These are phyloP conservation scores for Zaprionus tsacasi DNA, from an alignment of 1,140 invertebrate genomes.

Conservation along the genomic window DNA sequence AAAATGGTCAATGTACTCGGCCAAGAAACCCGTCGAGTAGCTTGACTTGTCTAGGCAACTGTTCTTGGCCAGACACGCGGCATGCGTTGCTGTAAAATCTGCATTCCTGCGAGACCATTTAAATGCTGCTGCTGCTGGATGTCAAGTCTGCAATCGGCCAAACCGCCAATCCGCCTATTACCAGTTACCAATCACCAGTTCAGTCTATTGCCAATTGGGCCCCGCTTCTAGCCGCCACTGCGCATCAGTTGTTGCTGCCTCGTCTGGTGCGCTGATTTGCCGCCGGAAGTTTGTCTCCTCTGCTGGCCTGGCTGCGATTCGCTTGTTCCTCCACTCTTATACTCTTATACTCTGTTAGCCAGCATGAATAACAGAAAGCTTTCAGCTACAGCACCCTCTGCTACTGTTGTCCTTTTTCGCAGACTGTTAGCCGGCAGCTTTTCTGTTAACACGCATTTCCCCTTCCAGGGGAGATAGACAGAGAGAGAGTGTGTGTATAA, in stretches of 20 bases:
- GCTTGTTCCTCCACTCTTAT: constrained; percentile 32
- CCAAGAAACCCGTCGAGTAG: constrained; percentile 44
- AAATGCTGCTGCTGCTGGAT: constrained; percentile 55
- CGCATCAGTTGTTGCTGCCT: constrained; percentile 60
- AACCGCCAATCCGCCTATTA: not conserved
- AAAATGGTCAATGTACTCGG: constrained; percentile 77
- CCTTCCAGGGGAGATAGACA: constrained; percentile 2
- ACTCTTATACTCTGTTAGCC: constrained; percentile 27
- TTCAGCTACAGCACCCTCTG: constrained; percentile 38
- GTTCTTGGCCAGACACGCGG: constrained; percentile 53
- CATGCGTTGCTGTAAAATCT: constrained; percentile 74
- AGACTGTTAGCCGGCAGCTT: constrained; percentile 58
- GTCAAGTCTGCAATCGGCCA: constrained; percentile 23
- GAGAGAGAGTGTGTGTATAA: constrained; percentile 44
- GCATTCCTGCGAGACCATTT: constrained; percentile 74
- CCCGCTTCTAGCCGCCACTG: constrained; percentile 31
- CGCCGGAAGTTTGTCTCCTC: constrained; percentile 65
- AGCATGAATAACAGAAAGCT: constrained; percentile 12
- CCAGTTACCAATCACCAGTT: constrained; percentile 54
- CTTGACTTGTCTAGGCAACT: constrained; percentile 63
- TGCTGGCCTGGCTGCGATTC: constrained; percentile 17
- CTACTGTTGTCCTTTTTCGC: constrained; percentile 31
- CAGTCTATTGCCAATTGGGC: constrained; percentile 38
- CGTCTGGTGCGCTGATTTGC: constrained; percentile 79
- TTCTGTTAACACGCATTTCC: constrained; percentile 56